Evolutionary conservation across 2,113 vertebrate genomes (phyloP), one percentile per base, ranked within the genome.

Genomic region (Opisthocomus hoazin): DNA sequence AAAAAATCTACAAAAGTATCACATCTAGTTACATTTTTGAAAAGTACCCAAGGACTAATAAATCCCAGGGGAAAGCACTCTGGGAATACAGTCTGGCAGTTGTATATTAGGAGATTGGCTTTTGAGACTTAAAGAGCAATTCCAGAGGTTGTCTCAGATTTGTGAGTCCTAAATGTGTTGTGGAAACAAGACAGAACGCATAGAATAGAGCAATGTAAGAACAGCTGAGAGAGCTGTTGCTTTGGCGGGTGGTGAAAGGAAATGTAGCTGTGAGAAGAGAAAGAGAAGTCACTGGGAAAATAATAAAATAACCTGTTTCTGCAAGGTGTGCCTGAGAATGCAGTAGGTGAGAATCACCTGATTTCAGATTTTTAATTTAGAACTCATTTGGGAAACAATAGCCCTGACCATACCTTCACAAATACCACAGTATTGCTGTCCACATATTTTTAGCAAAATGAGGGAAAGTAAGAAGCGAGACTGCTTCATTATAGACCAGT

Each of bases 361-460:
- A 81, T 90, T 97, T 89, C 63, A 86, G 32, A 66, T 58, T 95
- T 94, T 93, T 87, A 81, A 86, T 86, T 78, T 87, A 89, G 68
- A 86, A 46, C 27, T 96, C 30, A 57, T 19, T 18, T 74, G 37
- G n/a, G 58, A 93, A 94, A 50, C 80, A 93, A 76, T 81, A 92
- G 17, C 81, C 30, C 56, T 60, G 58, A 29, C n/a, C 41, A 11
- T 34, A 29, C 39, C 51, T 45, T 95, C 73, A 36, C 43, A 94
- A 91, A 39, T 81, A 91, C 45, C 1, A 1, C 26, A 64, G 50
- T 39, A 56, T 21, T 83, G 87, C 43, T 74, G 37, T 74, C 46
- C 32, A 12, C 5, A 0, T 53, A 51, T 19, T 83, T 93, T 89
- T 61, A 19, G 3, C 30, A 86, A 92, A 77, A 76, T 80, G 41